Evolutionary conservation across 2,113 vertebrate species (phyloP).

Genomic region (Osmerus eperlanus): DNA sequence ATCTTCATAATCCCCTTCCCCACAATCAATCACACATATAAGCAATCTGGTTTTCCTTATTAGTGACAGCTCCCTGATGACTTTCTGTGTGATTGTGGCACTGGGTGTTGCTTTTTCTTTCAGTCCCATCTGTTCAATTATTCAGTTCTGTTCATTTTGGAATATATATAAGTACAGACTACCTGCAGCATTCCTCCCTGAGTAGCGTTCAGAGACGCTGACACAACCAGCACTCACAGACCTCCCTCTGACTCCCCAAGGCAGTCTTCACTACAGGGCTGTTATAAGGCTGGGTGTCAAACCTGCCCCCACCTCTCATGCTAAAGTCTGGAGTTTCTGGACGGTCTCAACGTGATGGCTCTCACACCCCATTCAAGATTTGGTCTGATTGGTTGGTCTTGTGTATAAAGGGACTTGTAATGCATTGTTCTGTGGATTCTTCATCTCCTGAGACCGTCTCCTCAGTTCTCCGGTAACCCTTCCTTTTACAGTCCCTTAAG

Average conservation of each 20-base stretch:
- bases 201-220: constrained; percentile 19
- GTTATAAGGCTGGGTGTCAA: background rate
- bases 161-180: constrained; percentile 29
- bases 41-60: constrained; percentile 36
- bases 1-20: constrained; percentile 1
- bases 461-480: too few species aligned
- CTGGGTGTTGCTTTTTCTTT: constrained; percentile 52
- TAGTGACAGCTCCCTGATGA: constrained; percentile 51
- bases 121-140: constrained; percentile 63
- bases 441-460: too few species aligned
- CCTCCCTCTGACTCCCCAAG: background rate
- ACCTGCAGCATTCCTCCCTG: constrained; percentile 43
- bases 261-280: constrained; percentile 12
- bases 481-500: too few species aligned
- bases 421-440: too few species aligned
- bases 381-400: too few species aligned
- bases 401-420: too few species aligned
- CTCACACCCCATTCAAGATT: too few species aligned
- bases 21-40: constrained; percentile 6
- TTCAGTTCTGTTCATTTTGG: constrained; percentile 52
- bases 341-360: too few species aligned
- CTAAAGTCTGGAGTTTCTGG: too few species aligned
- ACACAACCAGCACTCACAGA: background rate
- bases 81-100: constrained; percentile 51
- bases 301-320: too few species aligned